These are phyloP conservation scores for Philereme vetulata DNA, from an alignment of 2,888 invertebrate species.

Conservation along the genomic window DNA sequence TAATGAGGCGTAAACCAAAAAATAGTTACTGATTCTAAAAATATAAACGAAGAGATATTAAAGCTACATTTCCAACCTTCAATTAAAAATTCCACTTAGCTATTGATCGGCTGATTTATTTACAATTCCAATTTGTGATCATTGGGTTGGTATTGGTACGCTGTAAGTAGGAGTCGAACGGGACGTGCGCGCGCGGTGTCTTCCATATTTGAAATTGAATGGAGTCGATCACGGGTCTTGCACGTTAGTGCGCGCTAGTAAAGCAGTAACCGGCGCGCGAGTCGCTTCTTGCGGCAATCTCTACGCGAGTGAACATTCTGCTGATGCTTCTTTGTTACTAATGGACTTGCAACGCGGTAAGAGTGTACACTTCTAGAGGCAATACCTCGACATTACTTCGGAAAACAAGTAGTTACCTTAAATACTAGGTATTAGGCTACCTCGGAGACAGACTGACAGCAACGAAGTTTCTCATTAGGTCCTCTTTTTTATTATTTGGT, in stretches of 20 bases:
- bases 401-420: too few relatives aligned
- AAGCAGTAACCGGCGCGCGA: constrained; percentile 50
- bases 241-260: constrained; percentile 74
- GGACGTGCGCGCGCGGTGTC: constrained; percentile 67
- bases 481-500: too few relatives aligned
- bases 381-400: too few relatives aligned
- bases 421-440: too few relatives aligned
- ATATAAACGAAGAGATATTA: neutral
- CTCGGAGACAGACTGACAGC: too few relatives aligned
- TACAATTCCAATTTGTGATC: constrained; percentile 33
- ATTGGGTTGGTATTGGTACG: constrained; percentile 60
- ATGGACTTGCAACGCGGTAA: constrained; percentile 26
- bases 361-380: neutral
- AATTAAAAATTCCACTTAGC: constrained; percentile 19
- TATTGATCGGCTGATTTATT: constrained; percentile 27
- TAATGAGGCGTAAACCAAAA: neutral
- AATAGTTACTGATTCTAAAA: neutral
- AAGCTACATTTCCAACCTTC: constrained; percentile 16
- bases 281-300: constrained; percentile 38
- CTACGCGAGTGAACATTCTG: constrained; percentile 5
- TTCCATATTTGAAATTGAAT: constrained; percentile 82
- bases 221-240: constrained; percentile 72
- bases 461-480: too few relatives aligned
- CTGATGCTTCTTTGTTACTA: constrained; percentile 27
- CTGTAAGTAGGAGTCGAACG: constrained; percentile 56